These are phyloP conservation scores for Mixornis gularis DNA, from an alignment of 2,113 vertebrate genomes.

Conservation along the genomic window DNA sequence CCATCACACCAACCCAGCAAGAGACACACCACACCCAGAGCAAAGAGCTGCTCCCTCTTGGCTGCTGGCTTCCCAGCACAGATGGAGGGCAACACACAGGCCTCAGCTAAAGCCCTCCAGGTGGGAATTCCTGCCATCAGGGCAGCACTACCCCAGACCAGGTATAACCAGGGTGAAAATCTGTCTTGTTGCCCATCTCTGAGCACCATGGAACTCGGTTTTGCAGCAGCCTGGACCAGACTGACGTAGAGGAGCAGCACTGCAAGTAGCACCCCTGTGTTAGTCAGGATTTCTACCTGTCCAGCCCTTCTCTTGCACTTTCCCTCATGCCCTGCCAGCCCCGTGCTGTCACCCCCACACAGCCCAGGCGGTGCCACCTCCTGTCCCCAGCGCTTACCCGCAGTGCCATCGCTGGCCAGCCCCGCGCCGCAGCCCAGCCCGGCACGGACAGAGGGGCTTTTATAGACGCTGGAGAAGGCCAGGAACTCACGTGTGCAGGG, in stretches of 20 bases:
- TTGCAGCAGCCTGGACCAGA: background rate
- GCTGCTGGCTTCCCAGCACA: background rate
- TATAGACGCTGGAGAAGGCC: background rate
- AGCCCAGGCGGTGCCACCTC: fast-evolving
- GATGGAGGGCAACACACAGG: background rate
- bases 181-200: fast-evolving
- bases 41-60: background rate
- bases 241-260: background rate
- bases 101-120: background rate
- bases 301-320: fast-evolving
- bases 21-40: background rate
- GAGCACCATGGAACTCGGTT: fast-evolving
- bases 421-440: fast-evolving
- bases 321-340: fast-evolving
- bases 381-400: conserved; percentile 10
- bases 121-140: background rate
- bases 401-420: background rate
- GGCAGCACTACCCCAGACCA: background rate
- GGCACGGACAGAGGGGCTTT: fast-evolving
- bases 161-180: background rate
- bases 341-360: fast-evolving
- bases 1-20: background rate
- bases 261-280: fast-evolving
- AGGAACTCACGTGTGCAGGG: background rate
- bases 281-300: background rate